phyloP scores from a whole-genome alignment of 1,140 invertebrate species.

The Procambarus clarkii region DNA sequence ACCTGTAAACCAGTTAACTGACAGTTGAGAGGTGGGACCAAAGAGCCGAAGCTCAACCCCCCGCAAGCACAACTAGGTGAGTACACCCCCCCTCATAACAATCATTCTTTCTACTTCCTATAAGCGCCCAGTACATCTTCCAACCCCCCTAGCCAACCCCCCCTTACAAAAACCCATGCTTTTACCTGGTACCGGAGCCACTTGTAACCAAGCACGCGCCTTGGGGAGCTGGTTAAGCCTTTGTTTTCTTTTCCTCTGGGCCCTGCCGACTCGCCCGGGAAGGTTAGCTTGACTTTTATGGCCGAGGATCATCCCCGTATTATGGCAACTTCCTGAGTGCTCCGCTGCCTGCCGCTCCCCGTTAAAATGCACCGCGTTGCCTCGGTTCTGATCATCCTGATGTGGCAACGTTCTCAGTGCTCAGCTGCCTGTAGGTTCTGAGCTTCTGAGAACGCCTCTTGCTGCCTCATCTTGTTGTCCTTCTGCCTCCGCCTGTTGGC shows the following conservation, averaged over 20 bases:
- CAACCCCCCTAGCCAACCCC: neutral
- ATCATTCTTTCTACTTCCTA: neutral
- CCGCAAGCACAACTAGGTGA: too few species aligned
- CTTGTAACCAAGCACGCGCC: conserved; percentile 12
- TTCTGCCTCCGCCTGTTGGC: too few species aligned
- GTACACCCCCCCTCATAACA: neutral
- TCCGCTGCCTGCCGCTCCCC: neutral
- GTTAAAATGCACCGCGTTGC: too few species aligned
- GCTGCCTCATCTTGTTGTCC: too few species aligned
- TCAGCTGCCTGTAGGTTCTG: too few species aligned
- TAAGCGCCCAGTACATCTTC: neutral
- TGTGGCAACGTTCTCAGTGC: too few species aligned
- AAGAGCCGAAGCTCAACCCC: too few species aligned
- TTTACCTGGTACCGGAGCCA: neutral
- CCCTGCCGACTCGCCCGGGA: neutral
- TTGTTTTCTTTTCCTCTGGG: neutral
- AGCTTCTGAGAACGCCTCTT: too few species aligned
- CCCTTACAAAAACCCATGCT: neutral
- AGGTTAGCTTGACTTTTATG: neutral
- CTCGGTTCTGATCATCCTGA: too few species aligned
- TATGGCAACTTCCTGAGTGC: neutral
- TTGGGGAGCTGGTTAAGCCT: neutral
- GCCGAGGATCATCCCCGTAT: neutral
- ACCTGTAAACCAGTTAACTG: too few species aligned
- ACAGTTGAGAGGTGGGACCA: too few species aligned